Evolutionary conservation across 2,797 vertebrate species (phyloP), one percentile per base, ranked within the genome.

Genomic region (Mus spretus): DNA sequence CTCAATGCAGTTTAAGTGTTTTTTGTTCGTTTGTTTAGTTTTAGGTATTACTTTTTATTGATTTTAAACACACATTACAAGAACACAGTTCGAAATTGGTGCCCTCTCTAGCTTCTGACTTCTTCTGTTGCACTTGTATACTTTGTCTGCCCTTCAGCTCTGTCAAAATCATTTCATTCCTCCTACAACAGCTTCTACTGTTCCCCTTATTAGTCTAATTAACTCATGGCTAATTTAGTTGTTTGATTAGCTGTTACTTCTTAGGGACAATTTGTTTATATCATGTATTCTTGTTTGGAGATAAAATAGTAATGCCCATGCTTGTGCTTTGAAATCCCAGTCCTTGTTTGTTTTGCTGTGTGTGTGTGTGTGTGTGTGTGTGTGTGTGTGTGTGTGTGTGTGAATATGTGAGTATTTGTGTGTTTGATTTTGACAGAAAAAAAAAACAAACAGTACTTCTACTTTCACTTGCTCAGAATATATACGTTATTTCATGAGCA

Each of bases 171-270:
- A 83, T 90, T 61, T 88, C 40, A 22, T 72, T 67, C 11, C 63
- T 86, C 28, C 19, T 55, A 31, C 0, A n/a, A 4, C 10, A 57
- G 19, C 4, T n/a, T 34, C 50, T n/a, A 7, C 15, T 34, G 15
- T 79, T 53, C 47, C 3, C 14, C 8, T 78, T 79, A 28, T 44
- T 79, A 74, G 26, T 53, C 65, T 84, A 22, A 70, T 83, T 75
- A 47, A 53, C 28, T 47, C 0, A 8, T 55, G 15, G 14, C 10
- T 4, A 47, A 10, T 75, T 88, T 26, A 17, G 20, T 81, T 44
- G 15, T 61, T 20, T 50, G 72, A n/a, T 67, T 75, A 77, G 20
- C 93, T 96, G 93, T 87, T 85, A 96, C n/a, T 72, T 95, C 0
- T 9, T 87, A 19, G 10, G 50, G 65, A 34, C 31, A 34, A 67